Evolutionary conservation across 2,888 invertebrate species (phyloP), one percentile per base, ranked within the genome.

Genomic region (Lasioglossum oenotherae): DNA sequence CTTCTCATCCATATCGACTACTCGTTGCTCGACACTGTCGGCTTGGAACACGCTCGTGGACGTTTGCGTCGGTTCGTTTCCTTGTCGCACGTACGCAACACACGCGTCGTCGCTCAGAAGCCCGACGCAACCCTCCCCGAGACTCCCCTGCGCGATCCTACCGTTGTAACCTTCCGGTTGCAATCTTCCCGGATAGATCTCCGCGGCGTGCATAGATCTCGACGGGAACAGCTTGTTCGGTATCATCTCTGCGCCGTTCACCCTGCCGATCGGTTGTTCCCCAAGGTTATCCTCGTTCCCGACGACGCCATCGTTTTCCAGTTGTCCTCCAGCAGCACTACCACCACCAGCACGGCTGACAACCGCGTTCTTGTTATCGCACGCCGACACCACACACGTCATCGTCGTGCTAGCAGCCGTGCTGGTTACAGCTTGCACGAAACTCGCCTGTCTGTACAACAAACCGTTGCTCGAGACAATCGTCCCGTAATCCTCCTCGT

Each of bases 401-500:
- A 81, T 85, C 78, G 86, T 79, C 67, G 85, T 78, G 14, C 82
- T 60, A 57, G 86, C 83, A 44, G 88, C 72, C 53, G 84, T 76
- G 67, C 78, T 72, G 41, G 80, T 73, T 27, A 81, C 86, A 69
- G 88, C 69, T n/a, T 86, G 85, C 23, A 82, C 83, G 79, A 86
- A 72, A 79, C 41, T 83, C 16, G 83, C 76, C 74, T 85, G 87
- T 27, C 88, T 74, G 38, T 90, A 90, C 35, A 88, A 78, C 23
- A 88, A 75, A 44, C 87, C 86, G 75, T 88, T 88, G 71, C 64
- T 86, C 75, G 88, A 44, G 73, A 88, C 82, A 74, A 88, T 81
- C 41, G 87, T 84, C 19, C 86, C 86, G 74, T 91, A 92, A 27
- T 91, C 91, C 35, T 92, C 91, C 4, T 92, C 92, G 41, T 91